Evolutionary conservation across 1,140 invertebrate species (phyloP), one percentile per base, ranked within the genome.

Genomic region (Magallana ariakensis): DNA sequence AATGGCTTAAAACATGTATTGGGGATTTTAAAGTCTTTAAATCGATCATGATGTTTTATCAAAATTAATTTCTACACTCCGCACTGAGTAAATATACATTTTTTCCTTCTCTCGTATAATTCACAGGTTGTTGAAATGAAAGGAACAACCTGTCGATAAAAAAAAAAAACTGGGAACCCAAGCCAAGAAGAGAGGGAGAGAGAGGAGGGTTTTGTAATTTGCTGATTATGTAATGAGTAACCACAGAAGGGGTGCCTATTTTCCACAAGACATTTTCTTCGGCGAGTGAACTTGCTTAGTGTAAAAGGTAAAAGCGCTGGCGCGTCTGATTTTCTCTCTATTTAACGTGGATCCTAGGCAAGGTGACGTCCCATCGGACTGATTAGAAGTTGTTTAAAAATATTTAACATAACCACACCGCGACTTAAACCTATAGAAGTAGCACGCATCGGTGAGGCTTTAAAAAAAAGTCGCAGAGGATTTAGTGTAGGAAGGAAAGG

Each of bases 351-450:
- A 75, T 62, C 22, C 66, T 13, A n/a, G 66, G 66, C 66, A 75
- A 75, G 66, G 66, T 75, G 66, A 75, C 66, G 66, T 75, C 66
- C 19, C 66, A 75, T 75, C 66, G 66, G 19, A 26, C 66, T 75
- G 66, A 75, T 75, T 75, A 75, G 66, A 75, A 75, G 19, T 75
- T 75, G 66, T 75, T 75, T 75, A 75, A 75, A 75, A 75, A 75
- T 75, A 75, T 75, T 75, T 75, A 75, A 75, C 66, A 75, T 75
- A 75, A 75, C 66, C 66, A 75, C 66, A 75, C 22, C 66, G 66
- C 26, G 26, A 26, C 66, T 75, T 13, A 75, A 26, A 75, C 66
- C 66, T 26, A 46, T 46, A 46, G 33, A 46, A 46, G 22, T 75
- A 75, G 15, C 66, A 75, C 66, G 66, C 66, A 75, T 75, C 22